Evolutionary conservation across 2,113 vertebrate genomes (phyloP), one percentile per base, ranked within the genome.

Genomic region (Anthoscopus minutus): DNA sequence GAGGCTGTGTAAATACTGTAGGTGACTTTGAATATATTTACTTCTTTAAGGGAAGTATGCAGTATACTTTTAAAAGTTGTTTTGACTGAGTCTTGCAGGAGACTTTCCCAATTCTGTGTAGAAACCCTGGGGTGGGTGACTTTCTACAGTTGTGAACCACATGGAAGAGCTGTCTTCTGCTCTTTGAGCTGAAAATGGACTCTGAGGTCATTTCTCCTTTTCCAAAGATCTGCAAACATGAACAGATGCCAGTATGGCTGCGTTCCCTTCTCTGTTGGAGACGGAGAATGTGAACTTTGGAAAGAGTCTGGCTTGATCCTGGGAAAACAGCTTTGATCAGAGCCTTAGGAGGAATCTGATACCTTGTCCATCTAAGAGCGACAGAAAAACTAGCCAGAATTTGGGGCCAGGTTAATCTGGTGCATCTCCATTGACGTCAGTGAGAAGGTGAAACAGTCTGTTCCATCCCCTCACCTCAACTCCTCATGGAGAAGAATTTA

Each of bases 311-410:
- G 12, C 76, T 83, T 73, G 74, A 87, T 94, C 71, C 78, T 73
- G 89, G 79, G 81, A 82, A 95, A 94, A 81, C 38, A 73, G 50
- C 93, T 96, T 94, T 92, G 85, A 93, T 95, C 71, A 86, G 71
- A 92, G 89, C 62, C 71, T 78, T 83, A 67, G 74, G 67, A 92
- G 71, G 81, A 97, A 92, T 86, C 92, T 71, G 83, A 90, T 88
- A 88, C 53, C 2, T 1, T 23, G 71, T 88, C 64, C 10, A 5
- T 71, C 67, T 94, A 66, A 83, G 60, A 89, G 79, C 0, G 0
- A 74, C 81, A 80, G 81, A 77, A 89, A 74, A 93, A 40, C 74
- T 74, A 78, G 74, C 81, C 61, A 47, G 69, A 69, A 38, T 76
- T 48, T 87, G 62, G 44, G 84, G 67, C 85, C 87, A 44, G 58